These are phyloP conservation scores for Numenius arquata DNA, from an alignment of 2,113 vertebrate species.

Conservation along the genomic window DNA sequence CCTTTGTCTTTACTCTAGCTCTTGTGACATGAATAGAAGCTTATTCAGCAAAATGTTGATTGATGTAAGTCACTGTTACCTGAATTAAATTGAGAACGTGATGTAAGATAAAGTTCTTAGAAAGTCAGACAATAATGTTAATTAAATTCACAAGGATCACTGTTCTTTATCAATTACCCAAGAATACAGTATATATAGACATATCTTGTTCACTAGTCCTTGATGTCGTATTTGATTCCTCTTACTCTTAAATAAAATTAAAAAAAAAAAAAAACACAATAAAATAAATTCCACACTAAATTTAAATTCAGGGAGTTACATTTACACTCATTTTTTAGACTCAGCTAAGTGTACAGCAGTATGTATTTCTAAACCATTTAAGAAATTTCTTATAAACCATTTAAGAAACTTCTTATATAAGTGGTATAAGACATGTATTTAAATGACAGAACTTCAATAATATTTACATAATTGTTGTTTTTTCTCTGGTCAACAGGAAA, in stretches of 20 bases:
- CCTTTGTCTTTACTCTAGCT: neutral
- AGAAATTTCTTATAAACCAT: neutral
- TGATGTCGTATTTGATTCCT: neutral
- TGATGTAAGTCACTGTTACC: neutral
- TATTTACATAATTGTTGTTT: neutral
- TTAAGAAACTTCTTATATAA: neutral
- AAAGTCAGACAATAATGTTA: neutral
- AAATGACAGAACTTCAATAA: neutral
- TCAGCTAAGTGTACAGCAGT: fast-evolving
- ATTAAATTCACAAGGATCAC: neutral
- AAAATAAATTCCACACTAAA: neutral
- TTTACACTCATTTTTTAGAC: neutral
- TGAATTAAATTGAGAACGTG: neutral
- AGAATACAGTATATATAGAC: neutral
- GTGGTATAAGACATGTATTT: neutral
- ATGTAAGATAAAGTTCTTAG: neutral
- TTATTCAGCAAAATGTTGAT: neutral
- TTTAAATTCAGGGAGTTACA: neutral
- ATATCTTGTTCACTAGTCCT: neutral
- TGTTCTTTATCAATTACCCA: neutral
- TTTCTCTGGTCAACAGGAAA: neutral
- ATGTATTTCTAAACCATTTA: neutral
- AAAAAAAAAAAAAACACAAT: neutral
- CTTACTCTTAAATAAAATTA: neutral
- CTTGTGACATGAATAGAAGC: neutral